These are phyloP conservation scores for Thumatha senex DNA, from an alignment of 2,888 invertebrate species.

Conservation along the genomic window DNA sequence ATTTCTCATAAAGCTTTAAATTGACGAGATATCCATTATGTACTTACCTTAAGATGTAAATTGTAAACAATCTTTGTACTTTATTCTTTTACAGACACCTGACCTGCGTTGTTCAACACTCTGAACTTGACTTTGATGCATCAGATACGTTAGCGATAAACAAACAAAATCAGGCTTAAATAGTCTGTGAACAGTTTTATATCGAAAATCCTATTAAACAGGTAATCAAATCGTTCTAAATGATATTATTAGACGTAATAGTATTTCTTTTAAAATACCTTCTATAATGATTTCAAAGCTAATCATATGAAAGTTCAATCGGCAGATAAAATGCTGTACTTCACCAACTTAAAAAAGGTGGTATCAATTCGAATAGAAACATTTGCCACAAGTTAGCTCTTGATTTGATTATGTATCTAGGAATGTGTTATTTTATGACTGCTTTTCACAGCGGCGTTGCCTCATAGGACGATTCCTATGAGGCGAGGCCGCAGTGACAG, in stretches of 20 bases:
- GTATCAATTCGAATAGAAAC: no score
- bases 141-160: background rate
- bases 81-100: background rate
- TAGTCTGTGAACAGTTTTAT: background rate
- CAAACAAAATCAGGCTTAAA: background rate
- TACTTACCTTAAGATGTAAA: background rate
- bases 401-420: no score
- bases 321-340: no score
- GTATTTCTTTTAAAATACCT: background rate
- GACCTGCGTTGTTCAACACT: background rate
- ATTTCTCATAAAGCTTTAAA: background rate
- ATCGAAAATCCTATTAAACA: background rate
- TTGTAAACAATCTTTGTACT: background rate
- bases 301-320: background rate
- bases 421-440: no score
- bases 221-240: background rate
- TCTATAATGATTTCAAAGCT: no score
- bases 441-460: no score
- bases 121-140: conserved; percentile 4
- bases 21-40: no score
- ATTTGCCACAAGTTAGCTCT: no score
- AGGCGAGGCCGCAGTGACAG: no score
- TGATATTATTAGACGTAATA: background rate
- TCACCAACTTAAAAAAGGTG: no score
- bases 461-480: no score